Conservation (phyloP, 2,113 vertebrate species). For the Athene cunicularia region DNA sequence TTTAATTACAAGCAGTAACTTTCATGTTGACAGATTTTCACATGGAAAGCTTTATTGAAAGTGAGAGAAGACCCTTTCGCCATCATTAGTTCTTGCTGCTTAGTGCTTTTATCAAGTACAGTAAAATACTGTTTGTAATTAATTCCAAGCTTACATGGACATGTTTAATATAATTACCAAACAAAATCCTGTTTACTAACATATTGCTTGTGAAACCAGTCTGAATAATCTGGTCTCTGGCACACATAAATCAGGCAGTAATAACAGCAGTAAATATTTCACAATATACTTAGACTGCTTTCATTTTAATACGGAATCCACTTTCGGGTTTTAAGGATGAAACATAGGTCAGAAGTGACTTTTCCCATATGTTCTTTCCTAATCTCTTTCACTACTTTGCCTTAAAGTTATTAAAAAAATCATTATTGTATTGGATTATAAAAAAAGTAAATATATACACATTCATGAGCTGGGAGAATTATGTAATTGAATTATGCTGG, state of each 20-base stretch:
- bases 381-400: conserved; percentile 29
- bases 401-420: conserved; percentile 39
- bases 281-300: conserved; percentile 63
- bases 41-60: conserved; percentile 61
- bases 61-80: conserved; percentile 57
- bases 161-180: conserved; percentile 68
- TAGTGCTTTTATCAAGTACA: conserved; percentile 60
- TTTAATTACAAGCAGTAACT: conserved; percentile 60
- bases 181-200: conserved; percentile 72
- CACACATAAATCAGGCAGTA: conserved; percentile 62
- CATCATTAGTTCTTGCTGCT: conserved; percentile 65
- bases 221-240: conserved; percentile 71
- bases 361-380: conserved; percentile 58
- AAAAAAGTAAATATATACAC: conserved; percentile 1
- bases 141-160: conserved; percentile 62
- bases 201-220: conserved; percentile 60
- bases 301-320: conserved; percentile 69
- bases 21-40: conserved; percentile 71
- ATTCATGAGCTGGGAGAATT: background rate
- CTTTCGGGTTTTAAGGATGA: conserved; percentile 59
- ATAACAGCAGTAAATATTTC: conserved; percentile 73
- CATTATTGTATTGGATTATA: conserved; percentile 11
- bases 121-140: conserved; percentile 67
- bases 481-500: conserved; percentile 53
- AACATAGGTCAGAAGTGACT: conserved; percentile 32